Evolutionary conservation across 2,797 vertebrate species (phyloP), one percentile per base, ranked within the genome.

Genomic region (Poecilia gillii): DNA sequence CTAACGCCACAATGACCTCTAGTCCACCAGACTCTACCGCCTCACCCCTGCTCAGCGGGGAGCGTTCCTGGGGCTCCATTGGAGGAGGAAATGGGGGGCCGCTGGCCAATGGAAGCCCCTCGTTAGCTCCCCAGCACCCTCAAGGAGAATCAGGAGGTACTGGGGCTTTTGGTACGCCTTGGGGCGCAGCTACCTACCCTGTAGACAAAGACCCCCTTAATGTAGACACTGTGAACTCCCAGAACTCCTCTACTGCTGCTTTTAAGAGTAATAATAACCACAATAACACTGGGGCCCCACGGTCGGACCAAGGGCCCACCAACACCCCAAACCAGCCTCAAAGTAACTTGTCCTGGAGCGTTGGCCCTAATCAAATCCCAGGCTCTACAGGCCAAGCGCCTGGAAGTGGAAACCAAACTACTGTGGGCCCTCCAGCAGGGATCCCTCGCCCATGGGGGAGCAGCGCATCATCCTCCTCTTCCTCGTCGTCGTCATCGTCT

Each of bases 171-270:
- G 97, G 97, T 97, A 97, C 97, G 93, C 94, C 97, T 81, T 99
- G 98, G 98, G 96, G 96, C 88, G 88, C 96, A 95, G 96, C 97
- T 94, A 94, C 93, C 94, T 98, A 96, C 94, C 95, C 97, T 92
- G 97, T 96, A 95, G 98, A 99, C 91, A 97, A 97, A 95, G 96
- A 96, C 94, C 93, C 96, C 82, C 95, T 96, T 95, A 96, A 97
- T 94, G 95, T 95, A 93, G 98, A 99, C 98, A 99, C 99, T 99
- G 99, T 99, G 98, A 99, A 99, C 94, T 95, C 97, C 89, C 91
- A 93, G 86, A 90, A 91, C 75, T 88, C 92, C 82, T 88, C 97
- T 81, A 85, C 96, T 97, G 96, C 97, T 95, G 95, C 96, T 95
- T 97, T 97, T 93, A 97, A 97, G 93, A 96, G 95, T 95, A 97